A percentile compares a stretch with the other conserved stretches of the same genome.
phyloP scores from a whole-genome alignment of 1,140 invertebrate genomes.

The Pogonomyrmex californicus region DNA sequence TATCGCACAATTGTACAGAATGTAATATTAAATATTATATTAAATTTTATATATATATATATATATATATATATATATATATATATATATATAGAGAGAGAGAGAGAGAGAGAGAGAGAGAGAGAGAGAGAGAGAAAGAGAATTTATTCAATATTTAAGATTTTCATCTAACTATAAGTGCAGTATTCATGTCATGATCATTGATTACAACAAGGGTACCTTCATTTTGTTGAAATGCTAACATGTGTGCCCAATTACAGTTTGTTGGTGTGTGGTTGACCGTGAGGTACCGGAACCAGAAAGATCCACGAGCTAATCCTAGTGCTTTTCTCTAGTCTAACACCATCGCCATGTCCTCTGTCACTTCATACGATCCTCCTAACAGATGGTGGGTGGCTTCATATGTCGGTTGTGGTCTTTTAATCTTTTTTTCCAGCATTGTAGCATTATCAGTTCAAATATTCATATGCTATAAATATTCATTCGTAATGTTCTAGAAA shows the following conservation, averaged over 20 bases:
- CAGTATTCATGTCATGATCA: not conserved
- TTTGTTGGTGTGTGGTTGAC: constrained; percentile 99
- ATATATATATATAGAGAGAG: too few species aligned
- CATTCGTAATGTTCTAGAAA: constrained; percentile 26
- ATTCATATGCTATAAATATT: constrained; percentile 1
- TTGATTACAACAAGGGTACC: not conserved
- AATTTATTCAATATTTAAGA: not conserved
- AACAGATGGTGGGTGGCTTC: constrained; percentile 86
- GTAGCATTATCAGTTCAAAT: constrained; percentile 18
- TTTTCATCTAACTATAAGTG: not conserved
- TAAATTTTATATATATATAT: too few species aligned
- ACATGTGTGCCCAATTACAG: constrained; percentile 89
- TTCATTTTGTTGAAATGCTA: constrained; percentile 64
- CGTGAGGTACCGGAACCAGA: constrained; percentile 98
- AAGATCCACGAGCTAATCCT: constrained; percentile 97
- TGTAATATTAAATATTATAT: not conserved
- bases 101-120: not conserved
- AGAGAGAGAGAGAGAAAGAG: not conserved
- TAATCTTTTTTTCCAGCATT: constrained; percentile 17
- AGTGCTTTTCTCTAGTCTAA: constrained; percentile 97
- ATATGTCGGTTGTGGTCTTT: constrained; percentile 72
- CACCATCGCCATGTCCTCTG: constrained; percentile 85
- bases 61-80: too few species aligned
- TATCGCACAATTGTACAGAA: constrained; percentile 30
- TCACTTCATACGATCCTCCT: constrained; percentile 83